Evolutionary conservation across 1,140 invertebrate genomes (phyloP), one percentile per base, ranked within the genome.

Genomic region (Goniozus legneri): DNA sequence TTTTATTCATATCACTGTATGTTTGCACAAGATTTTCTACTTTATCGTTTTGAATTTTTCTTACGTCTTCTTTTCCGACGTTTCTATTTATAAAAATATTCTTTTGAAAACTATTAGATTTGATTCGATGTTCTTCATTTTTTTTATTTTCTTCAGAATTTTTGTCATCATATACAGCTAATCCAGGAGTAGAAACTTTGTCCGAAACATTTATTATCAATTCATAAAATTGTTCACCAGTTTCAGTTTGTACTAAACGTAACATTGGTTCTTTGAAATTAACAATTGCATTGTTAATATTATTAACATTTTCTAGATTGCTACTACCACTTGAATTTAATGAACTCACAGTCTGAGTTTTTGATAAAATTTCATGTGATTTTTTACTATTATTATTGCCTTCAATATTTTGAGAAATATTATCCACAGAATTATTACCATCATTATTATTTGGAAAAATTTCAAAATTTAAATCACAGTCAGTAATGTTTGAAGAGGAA

Each of bases 221-320:
- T 52, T 72, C 68, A 33, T 71, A 69, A 41, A 72, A 69, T 40
- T 72, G 67, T 38, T 72, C 60, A 8, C 65, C 67, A 8, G 57
- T 66, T 31, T 71, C 69, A 1, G 59, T 67, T 20, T 70, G 63
- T 18, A 70, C 65, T 19, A 72, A 48, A 42, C 58, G 51, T 44
- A 69, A 55, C 14, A 56, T 58, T 14, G 60, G 47, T 32, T 61
- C 60, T n/a, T 48, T 50, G 0, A 50, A 45, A 14, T 50, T 58
- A 7, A 44, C 47, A 3, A 24, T 24, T 15, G 27, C 35, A 12
- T 55, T 59, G 21, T 42, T 27, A 6, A 10, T 10, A 27, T 27
- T 27, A 27, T 10, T 27, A 27, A 10, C 4, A 27, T 27, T 10
- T 6, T 27, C 24, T 6, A 27, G 10, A 6, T 27, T 10, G 10